Base-by-base conservation (phyloP, 2,888 invertebrate genomes). In the Platerodrilus igneus region DNA sequence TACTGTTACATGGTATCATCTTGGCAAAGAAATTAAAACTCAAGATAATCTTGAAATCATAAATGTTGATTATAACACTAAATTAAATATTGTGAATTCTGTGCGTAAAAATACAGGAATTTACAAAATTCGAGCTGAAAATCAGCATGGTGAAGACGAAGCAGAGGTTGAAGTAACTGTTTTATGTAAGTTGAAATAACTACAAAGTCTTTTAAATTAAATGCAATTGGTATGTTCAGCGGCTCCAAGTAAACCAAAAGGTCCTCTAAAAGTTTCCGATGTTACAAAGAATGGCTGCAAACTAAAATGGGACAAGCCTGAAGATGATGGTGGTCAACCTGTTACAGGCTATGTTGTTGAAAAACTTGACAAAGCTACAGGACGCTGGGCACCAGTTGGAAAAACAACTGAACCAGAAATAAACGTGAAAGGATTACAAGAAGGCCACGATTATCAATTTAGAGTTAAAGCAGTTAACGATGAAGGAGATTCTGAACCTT, bases 141-240 rank as follows among this genome's bases (percentile, higher is more conserved):
- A 96, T 70, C 80, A 89, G 47, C 89, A 91, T 59, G 96, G 96
- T 19, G 78, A 80, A 43, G 95, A 96, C 63, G 88, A 91, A 56
- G 94, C 93, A 1, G 90, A 92, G 16, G 89, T 96, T 6, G 94
- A 95, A 70, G 81, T 96, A 35, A 91, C 92, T 1, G 85, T 96
- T n/a, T 70, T 85, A 33, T 79, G 77, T 79, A 68, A 71, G 72
- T 53, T 20, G 21, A 19, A n/a, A n/a, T n/a, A n/a, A n/a, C n/a
- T n/a, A n/a, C n/a, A n/a, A n/a, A n/a, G n/a, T n/a, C n/a, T n/a
- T 22, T 13, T 37, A 20, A 27, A 10, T 19, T 19, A 22, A 13
- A 22, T 30, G 46, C 10, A 15, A 15, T n/a, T n/a, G n/a, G n/a
- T n/a, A n/a, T 29, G 7, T 53, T 21, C 56, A 75, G 81, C 86